phyloP scores from a whole-genome alignment of 2,113 vertebrate species.

The Anguilla japonica region DNA sequence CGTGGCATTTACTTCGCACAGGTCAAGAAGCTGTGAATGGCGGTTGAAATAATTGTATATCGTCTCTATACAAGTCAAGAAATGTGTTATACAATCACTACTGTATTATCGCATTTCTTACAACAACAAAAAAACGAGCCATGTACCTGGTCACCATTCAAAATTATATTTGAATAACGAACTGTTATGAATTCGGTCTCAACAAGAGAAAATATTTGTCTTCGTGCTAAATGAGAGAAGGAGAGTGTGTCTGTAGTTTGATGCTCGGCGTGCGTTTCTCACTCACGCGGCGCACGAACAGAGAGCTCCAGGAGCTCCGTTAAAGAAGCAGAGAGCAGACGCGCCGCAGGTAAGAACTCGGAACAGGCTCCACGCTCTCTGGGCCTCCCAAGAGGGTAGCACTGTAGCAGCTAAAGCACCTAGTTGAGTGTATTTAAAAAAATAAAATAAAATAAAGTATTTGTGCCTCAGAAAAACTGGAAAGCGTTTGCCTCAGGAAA shows the following conservation, averaged over 20 bases:
- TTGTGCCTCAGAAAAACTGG: slow-evolving; percentile 24
- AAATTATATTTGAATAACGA: too few relatives aligned
- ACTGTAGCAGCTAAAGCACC: background rate
- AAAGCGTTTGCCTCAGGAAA: slow-evolving; percentile 31
- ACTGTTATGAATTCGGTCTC: too few relatives aligned
- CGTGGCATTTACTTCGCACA: background rate
- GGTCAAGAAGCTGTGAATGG: background rate
- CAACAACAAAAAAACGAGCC: too few relatives aligned
- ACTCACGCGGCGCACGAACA: background rate
- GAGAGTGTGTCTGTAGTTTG: background rate
- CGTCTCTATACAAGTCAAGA: background rate
- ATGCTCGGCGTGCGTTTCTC: background rate
- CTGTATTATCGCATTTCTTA: too few relatives aligned
- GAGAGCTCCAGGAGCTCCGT: background rate
- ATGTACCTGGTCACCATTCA: too few relatives aligned
- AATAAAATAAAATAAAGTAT: background rate
- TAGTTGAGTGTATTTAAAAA: slow-evolving; percentile 21
- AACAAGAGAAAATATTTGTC: too few relatives aligned
- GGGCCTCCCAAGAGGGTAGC: background rate
- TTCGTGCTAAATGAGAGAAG: too few relatives aligned
- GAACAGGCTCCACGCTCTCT: background rate
- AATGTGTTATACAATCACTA: background rate
- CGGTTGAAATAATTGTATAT: background rate
- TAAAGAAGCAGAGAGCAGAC: background rate
- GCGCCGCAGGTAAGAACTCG: background rate